phyloP scores from a whole-genome alignment of 1,140 invertebrate genomes.

The Drosophila lacertosa region DNA sequence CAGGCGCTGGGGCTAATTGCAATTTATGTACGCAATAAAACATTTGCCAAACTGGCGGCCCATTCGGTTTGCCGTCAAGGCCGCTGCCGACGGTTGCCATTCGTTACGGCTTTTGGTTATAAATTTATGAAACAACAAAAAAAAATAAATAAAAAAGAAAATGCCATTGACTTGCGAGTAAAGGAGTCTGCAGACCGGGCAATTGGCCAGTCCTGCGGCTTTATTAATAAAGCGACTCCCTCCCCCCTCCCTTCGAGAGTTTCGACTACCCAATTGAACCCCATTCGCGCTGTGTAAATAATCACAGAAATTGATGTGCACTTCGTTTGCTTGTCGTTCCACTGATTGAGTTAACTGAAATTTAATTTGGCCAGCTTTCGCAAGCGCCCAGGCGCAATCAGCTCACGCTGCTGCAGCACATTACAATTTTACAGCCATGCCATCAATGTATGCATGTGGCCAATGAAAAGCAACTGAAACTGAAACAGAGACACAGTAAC shows the following conservation, averaged over 20 bases:
- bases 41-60: slow-evolving; percentile 66
- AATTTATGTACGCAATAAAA: slow-evolving; percentile 82
- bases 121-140: slow-evolving; percentile 83
- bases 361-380: slow-evolving; percentile 57
- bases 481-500: slow-evolving; percentile 28
- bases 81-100: slow-evolving; percentile 31
- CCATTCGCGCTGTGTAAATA: slow-evolving; percentile 55
- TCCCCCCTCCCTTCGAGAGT: slow-evolving; percentile 6
- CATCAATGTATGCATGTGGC: slow-evolving; percentile 8
- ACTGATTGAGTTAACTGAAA: slow-evolving; percentile 63
- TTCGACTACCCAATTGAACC: slow-evolving; percentile 68
- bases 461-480: no score
- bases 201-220: slow-evolving; percentile 41
- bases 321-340: slow-evolving; percentile 24
- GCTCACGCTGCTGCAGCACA: slow-evolving; percentile 26
- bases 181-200: slow-evolving; percentile 10
- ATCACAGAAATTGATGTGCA: slow-evolving; percentile 45
- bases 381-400: slow-evolving; percentile 6
- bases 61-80: slow-evolving; percentile 26
- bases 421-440: slow-evolving; percentile 15
- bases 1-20: slow-evolving; percentile 74
- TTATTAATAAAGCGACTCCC: slow-evolving; percentile 68
- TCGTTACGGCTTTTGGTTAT: slow-evolving; percentile 72
- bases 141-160: no score
- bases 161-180: slow-evolving; percentile 26